Conservation (phyloP, 2,113 vertebrate species). For the Myxocyprinus asiaticus region DNA sequence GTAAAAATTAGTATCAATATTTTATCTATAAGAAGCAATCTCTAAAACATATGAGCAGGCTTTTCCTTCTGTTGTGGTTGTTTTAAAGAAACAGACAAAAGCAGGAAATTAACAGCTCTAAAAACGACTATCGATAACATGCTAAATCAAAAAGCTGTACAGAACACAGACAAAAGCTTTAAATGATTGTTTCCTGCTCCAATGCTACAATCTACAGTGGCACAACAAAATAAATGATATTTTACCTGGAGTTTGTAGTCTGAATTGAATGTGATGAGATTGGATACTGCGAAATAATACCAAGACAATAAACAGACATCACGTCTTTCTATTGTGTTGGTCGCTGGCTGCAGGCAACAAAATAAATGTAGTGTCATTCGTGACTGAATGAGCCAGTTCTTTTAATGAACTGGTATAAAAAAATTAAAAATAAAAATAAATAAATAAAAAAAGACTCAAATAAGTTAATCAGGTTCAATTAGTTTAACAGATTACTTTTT, state of each 20-base stretch:
- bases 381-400: too few species aligned
- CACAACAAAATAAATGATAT: background rate
- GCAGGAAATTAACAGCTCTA: conserved; percentile 34
- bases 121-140: conserved; percentile 17
- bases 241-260: background rate
- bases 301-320: background rate
- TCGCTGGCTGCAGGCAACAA: too few species aligned
- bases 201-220: background rate
- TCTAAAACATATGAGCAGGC: conserved; percentile 19
- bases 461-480: too few species aligned
- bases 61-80: background rate
- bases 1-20: too few species aligned
- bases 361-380: too few species aligned
- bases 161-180: background rate
- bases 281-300: background rate
- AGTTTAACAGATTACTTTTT: too few species aligned
- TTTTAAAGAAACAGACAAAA: conserved; percentile 21
- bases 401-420: too few species aligned
- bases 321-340: background rate
- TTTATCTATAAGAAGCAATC: background rate
- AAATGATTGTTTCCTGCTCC: background rate
- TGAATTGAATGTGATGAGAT: conserved; percentile 10
- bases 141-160: background rate
- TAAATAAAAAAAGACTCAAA: too few species aligned
- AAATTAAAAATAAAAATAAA: too few species aligned